These are phyloP conservation scores for Neuroscelio doddi DNA, from an alignment of 2,888 invertebrate species.

Conservation along the genomic window DNA sequence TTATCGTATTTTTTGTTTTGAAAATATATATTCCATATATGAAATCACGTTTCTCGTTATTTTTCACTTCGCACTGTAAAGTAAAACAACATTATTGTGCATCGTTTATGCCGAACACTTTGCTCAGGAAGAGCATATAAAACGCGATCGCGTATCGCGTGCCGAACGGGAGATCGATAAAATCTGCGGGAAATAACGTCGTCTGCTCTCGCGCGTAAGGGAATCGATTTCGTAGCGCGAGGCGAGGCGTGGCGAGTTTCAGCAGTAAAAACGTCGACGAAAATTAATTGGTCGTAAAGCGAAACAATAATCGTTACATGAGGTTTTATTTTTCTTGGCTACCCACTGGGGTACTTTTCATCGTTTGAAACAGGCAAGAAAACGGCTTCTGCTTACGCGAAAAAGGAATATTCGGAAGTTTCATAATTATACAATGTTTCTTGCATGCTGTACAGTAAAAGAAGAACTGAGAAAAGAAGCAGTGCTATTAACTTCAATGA, in stretches of 20 bases:
- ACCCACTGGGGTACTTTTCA: not conserved
- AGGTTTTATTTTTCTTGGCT: conserved; percentile 31
- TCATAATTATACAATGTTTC: conserved; percentile 13
- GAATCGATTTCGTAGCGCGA: conserved; percentile 48
- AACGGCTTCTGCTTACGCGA: conserved; percentile 18
- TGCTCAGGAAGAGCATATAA: not conserved
- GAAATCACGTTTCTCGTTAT: not conserved
- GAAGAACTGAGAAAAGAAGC: too few relatives aligned
- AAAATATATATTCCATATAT: not conserved
- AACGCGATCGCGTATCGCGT: conserved; percentile 24
- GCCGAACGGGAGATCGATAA: conserved; percentile 44
- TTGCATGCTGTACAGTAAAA: too few relatives aligned
- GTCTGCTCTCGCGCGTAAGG: conserved; percentile 39
- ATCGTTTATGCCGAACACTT: conserved; percentile 24
- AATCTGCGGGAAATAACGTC: conserved; percentile 47
- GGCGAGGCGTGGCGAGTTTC: conserved; percentile 38
- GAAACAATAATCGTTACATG: conserved; percentile 58
- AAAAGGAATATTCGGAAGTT: conserved; percentile 22
- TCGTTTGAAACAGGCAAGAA: conserved; percentile 24
- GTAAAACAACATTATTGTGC: conserved; percentile 10
- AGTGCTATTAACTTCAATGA: too few relatives aligned
- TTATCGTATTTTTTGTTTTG: too few relatives aligned
- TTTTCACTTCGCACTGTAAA: not conserved
- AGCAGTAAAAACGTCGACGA: conserved; percentile 56
- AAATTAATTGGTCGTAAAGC: conserved; percentile 60